Percentiles rank a stretch among this genome's conserved stretches.
Evolutionary conservation across 2,888 invertebrate species (phyloP).

Genomic region (Thalpophila matura): DNA sequence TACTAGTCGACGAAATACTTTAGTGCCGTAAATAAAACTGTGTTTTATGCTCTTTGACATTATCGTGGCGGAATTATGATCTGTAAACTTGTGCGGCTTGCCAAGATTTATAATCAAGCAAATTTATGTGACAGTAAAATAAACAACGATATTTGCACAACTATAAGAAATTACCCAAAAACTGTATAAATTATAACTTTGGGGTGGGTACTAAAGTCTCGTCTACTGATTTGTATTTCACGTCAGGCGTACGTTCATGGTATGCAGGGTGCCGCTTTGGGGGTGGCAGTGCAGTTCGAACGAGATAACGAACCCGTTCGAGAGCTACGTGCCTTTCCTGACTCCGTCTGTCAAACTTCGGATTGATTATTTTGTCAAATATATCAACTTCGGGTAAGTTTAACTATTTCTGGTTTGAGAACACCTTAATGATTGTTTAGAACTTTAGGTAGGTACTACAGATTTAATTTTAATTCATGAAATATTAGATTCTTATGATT

Average conservation of each 20-base stretch:
- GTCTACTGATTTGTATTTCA: constrained; percentile 56
- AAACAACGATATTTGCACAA: constrained; percentile 3
- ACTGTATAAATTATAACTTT: constrained; percentile 1
- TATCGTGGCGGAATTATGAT: constrained; percentile 18
- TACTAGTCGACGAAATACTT: constrained; percentile 3
- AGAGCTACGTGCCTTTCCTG: constrained; percentile 76
- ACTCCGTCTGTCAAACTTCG: constrained; percentile 79
- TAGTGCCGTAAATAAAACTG: constrained; percentile 14
- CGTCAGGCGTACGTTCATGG: constrained; percentile 57
- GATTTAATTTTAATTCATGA: neutral
- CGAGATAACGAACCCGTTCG: constrained; percentile 80
- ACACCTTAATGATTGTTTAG: constrained; percentile 8
- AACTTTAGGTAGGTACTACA: too few relatives aligned
- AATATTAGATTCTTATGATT: neutral
- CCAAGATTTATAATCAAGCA: constrained; percentile 42
- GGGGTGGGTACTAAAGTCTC: constrained; percentile 21
- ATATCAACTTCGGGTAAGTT: constrained; percentile 54
- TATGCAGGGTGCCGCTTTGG: constrained; percentile 58
- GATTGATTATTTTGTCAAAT: constrained; percentile 81
- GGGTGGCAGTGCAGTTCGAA: constrained; percentile 68
- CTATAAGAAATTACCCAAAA: neutral
- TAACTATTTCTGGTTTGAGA: constrained; percentile 32
- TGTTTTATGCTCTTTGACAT: constrained; percentile 29
- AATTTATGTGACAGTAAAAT: constrained; percentile 25
- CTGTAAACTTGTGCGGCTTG: constrained; percentile 16